Conservation (phyloP, 2,888 invertebrate genomes). For the Ophion costatus region DNA sequence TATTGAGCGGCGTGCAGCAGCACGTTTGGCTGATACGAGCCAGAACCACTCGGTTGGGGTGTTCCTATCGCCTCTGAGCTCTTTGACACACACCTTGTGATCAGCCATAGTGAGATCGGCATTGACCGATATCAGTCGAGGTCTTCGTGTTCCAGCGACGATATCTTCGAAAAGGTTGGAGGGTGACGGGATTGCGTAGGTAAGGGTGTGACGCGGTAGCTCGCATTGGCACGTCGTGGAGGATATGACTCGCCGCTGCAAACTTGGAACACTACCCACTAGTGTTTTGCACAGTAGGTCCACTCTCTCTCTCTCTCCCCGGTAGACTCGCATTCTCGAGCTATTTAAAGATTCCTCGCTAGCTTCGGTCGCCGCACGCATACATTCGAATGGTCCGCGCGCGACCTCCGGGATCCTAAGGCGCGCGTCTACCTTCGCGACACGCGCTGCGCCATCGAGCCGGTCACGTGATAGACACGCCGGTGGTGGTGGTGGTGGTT, state of each 20-base stretch:
- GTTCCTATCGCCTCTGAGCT: too few relatives aligned
- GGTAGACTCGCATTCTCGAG: constrained; percentile 57
- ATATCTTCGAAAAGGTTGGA: background rate
- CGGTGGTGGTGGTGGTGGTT: background rate
- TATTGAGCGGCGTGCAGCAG: constrained; percentile 23
- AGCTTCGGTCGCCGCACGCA: constrained; percentile 52
- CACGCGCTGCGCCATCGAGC: background rate
- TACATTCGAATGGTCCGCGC: constrained; percentile 49
- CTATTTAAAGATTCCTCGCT: constrained; percentile 70
- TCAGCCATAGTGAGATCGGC: too few relatives aligned
- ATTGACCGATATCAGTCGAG: too few relatives aligned
- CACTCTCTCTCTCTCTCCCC: constrained; percentile 38
- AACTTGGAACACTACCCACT: constrained; percentile 34
- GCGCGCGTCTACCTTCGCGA: background rate
- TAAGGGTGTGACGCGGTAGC: background rate
- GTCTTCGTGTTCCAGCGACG: too few relatives aligned
- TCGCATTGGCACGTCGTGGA: constrained; percentile 7
- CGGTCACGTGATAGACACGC: background rate
- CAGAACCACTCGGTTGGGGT: too few relatives aligned
- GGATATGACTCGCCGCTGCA: constrained; percentile 18
- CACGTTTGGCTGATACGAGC: constrained; percentile 19
- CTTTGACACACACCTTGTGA: too few relatives aligned
- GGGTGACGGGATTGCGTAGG: background rate
- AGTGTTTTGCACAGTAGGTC: constrained; percentile 16
- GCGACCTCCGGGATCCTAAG: constrained; percentile 47